Evolutionary conservation across 2,797 vertebrate genomes (phyloP).

Genomic region (Coilia nasus): DNA sequence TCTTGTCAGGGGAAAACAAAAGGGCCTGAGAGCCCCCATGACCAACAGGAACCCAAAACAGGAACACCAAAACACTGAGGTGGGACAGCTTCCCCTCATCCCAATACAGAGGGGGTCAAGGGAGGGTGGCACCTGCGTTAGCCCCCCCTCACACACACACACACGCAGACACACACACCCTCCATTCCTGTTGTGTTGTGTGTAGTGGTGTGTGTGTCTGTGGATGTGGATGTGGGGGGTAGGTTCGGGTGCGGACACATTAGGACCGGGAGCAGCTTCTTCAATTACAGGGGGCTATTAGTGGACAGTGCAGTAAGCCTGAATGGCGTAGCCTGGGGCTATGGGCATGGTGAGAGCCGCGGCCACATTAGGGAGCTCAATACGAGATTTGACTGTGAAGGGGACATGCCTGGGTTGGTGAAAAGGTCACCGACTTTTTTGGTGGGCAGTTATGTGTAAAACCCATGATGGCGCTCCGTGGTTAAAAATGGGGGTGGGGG

Average conservation of each 20-base stretch:
- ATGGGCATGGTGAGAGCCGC: slow-evolving; percentile 54
- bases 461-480: slow-evolving; percentile 61
- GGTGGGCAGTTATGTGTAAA: slow-evolving; percentile 78
- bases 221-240: neutral
- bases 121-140: slow-evolving; percentile 49
- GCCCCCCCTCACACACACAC: neutral
- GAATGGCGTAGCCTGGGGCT: slow-evolving; percentile 62
- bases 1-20: slow-evolving; percentile 70
- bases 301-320: slow-evolving; percentile 75
- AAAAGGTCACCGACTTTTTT: slow-evolving; percentile 76
- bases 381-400: slow-evolving; percentile 79
- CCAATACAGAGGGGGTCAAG: slow-evolving; percentile 43
- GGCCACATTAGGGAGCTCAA: slow-evolving; percentile 73
- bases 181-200: neutral
- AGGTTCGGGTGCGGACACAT: slow-evolving; percentile 62
- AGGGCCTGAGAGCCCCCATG: slow-evolving; percentile 56
- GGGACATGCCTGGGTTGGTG: slow-evolving; percentile 70
- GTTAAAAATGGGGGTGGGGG: slow-evolving; percentile 58
- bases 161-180: neutral
- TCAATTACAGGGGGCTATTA: slow-evolving; percentile 74
- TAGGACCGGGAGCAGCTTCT: slow-evolving; percentile 72
- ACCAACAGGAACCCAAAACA: slow-evolving; percentile 74
- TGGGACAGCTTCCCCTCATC: slow-evolving; percentile 31
- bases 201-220: too few species aligned
- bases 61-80: slow-evolving; percentile 72